Evolutionary conservation across 2,113 vertebrate species (phyloP), one percentile per base, ranked within the genome.

Genomic region (Anguilla rostrata): DNA sequence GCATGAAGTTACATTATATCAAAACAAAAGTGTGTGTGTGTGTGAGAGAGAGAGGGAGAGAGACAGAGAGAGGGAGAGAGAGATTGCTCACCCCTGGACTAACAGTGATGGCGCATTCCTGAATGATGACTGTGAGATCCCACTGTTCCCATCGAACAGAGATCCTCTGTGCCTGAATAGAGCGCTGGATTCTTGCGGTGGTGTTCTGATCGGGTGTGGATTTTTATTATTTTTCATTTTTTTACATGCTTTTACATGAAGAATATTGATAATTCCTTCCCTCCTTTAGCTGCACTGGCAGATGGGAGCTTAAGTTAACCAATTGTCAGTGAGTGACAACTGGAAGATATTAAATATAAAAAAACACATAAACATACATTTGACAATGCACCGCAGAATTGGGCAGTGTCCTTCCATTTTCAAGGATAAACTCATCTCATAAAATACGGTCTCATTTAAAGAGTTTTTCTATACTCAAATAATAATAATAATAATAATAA

Each of bases 121-220:
- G 89, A 80, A n/a, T 87, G 92, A 88, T 91, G 91, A 91, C 89
- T 87, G 87, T 87, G 71, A 9, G 88, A 89, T 82, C 87, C 88
- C 79, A 60, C 89, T 29, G 85, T 91, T 92, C 89, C 90, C 91
- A 88, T 80, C 49, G 40, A 90, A 91, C 91, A 90, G 86, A 92
- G 92, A 85, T 89, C 89, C 91, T 89, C 89, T 93, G 90, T 92
- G 89, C 92, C 90, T 86, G 82, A 75, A 84, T 86, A 0, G 88
- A 78, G 85, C 88, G 88, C 29, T 93, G 91, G 90, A 85, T 88
- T 91, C 90, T 93, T 93, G 87, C 91, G 92, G 82, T 89, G 88
- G 92, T 80, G 82, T 78, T 78, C 66, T 29, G n/a, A 79, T 85
- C 26, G 26, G 34, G 0, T 20, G 26, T n/a, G 20, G 78, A n/a